Conservation (phyloP, 2,797 vertebrate genomes). For the Periparus ater region DNA sequence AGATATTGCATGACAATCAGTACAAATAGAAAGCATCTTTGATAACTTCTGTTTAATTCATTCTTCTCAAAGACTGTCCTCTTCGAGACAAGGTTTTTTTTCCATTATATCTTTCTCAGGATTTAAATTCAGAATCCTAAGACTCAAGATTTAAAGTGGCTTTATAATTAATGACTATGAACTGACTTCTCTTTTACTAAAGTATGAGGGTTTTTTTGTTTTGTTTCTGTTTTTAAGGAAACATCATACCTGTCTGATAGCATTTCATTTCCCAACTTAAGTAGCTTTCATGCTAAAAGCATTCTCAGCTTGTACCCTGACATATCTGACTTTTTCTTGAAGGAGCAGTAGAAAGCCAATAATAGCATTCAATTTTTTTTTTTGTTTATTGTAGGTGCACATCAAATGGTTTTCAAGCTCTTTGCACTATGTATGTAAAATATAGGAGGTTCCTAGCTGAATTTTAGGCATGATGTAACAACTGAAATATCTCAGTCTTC, state of each 20-base stretch:
- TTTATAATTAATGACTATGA: neutral
- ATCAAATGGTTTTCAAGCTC: neutral
- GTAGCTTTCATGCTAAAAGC: neutral
- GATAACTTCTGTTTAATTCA: neutral
- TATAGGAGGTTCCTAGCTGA: neutral
- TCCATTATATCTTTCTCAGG: neutral
- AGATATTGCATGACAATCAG: neutral
- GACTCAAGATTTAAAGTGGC: neutral
- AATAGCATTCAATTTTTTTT: rapidly evolving
- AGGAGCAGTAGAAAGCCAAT: neutral
- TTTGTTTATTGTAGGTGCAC: neutral
- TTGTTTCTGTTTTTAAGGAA: neutral
- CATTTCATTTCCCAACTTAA: neutral
- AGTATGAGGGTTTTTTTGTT: neutral
- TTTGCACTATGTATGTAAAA: neutral
- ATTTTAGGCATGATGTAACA: neutral
- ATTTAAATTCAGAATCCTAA: neutral
- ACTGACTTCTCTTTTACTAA: neutral
- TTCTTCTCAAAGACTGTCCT: neutral
- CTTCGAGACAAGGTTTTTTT: neutral
- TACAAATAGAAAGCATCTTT: neutral
- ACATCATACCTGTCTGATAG: neutral
- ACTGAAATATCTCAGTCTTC: neutral
- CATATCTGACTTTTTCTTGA: neutral
- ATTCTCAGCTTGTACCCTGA: neutral